Evolutionary conservation across 2,888 invertebrate species (phyloP).

Genomic region (Phengaris arion): DNA sequence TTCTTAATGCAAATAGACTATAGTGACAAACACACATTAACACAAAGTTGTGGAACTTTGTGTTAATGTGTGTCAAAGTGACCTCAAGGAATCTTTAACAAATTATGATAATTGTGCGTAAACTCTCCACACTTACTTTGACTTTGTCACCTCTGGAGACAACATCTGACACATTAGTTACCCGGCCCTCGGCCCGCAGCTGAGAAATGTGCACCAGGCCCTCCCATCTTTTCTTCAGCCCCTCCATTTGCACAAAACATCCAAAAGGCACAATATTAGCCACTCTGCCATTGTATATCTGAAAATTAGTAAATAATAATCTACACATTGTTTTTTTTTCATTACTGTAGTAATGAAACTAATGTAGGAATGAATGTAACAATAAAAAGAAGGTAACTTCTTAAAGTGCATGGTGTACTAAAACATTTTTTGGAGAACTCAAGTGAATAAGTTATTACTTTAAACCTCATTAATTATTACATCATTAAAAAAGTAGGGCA

Average conservation of each 20-base stretch:
- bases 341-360: too few relatives aligned
- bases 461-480: not conserved
- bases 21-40: too few relatives aligned
- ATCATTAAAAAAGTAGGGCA: too few relatives aligned
- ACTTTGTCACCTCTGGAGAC: conserved; percentile 93
- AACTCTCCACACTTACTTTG: conserved; percentile 77
- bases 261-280: conserved; percentile 98
- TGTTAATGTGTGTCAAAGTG: too few relatives aligned
- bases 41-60: too few relatives aligned
- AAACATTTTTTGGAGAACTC: too few relatives aligned
- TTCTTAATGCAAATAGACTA: too few relatives aligned
- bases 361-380: too few relatives aligned
- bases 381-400: too few relatives aligned
- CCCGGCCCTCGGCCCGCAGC: conserved; percentile 93
- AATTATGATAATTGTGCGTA: not conserved
- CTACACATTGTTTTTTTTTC: not conserved
- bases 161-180: conserved; percentile 96
- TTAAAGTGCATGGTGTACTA: too few relatives aligned
- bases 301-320: conserved; percentile 43
- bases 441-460: too few relatives aligned
- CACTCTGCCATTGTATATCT: conserved; percentile 95
- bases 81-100: too few relatives aligned
- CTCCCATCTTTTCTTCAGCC: conserved; percentile 93
- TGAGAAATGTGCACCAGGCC: conserved; percentile 99
- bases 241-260: conserved; percentile 97